Base-by-base conservation (phyloP, 2,888 invertebrate species). In the Drosophila differens region DNA sequence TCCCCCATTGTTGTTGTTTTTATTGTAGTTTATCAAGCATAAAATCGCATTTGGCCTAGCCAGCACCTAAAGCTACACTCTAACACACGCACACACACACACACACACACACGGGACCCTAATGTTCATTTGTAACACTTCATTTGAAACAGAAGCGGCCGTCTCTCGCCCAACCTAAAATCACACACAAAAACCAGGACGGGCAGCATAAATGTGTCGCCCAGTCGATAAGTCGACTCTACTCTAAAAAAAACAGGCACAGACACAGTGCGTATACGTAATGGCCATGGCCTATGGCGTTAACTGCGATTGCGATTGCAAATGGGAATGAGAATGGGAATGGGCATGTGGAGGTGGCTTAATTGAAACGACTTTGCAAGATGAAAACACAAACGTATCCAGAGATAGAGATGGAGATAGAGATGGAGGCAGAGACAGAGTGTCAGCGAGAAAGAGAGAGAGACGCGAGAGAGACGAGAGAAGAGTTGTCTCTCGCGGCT, bases 111-210 rank as follows among this genome's bases (percentile, higher is more conserved):
- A 16, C 28, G 10, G 41, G 32, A 44, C 52, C 83, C 85, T 85
- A 88, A 85, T 85, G 85, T 85, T 82, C 80, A 85, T 85, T 85
- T 85, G 85, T 85, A 85, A 85, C 85, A 85, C 85, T 85, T 85
- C 86, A 85, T 85, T 85, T 85, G 85, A 83, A 85, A 82, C 85
- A 85, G 88, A 80, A 85, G 83, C 76, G 70, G 4, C 63, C 44
- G 61, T 32, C 70, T 47, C 67, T 66, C 60, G 52, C 30, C 51
- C 63, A 28, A 57, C 57, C 68, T 54, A 65, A 81, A 75, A 75
- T 78, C 69, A 76, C 62, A 65, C 64, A 66, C 44, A 57, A 7
- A 7, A 16, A 22, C 53, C 68, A 74, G 19, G 60, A 51, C 33
- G 59, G 37, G 55, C 28, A 60, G 49, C 52, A 53, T 35, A 61